Base-by-base conservation (phyloP, 1,140 invertebrate genomes). In the Lordiphosa collinella region DNA sequence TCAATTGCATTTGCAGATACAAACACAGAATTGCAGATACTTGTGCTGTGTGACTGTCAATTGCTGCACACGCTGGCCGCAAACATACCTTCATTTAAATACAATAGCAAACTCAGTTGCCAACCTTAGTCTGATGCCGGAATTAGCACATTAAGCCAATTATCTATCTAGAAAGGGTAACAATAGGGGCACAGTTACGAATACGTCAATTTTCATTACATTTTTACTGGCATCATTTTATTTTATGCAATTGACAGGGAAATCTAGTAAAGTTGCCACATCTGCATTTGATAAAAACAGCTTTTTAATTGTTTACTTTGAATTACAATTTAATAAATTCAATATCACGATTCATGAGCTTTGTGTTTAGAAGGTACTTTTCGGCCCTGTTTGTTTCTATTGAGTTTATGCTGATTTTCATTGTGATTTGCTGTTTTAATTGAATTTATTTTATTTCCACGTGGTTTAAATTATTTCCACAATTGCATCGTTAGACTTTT, bases 1-100 rank as follows among this genome's bases (percentile, higher is more conserved):
- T 31, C 60, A 43, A 29, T 59, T 29, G 56, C 55, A 49, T 48
- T 31, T 31, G 31, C 31, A 48, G 53, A 38, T 51, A 52, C 54
- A 35, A 32, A 48, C 52, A 52, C 59, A 64, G 49, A 48, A 7
- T 41, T 50, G 37, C 54, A 71, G 37, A 64, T 54, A 51, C 29
- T 71, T 41, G 57, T 53, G 48, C 25, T 52, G 70, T 52, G 70
- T 38, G 49, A 46, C 38, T 50, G 48, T 66, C 69, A 53, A 63
- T 60, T 41, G 25, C 37, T 41, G 34, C 53, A 44, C 68, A 47
- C 32, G 22, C 14, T 65, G 38, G 25, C 37, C 36, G 46, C 48
- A 43, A 36, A 38, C 34, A 68, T 52, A 48, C 53, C 29, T 36
- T 55, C 49, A 79, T 79, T 79, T 82, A 36, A 53, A 79, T 79